These are phyloP conservation scores for Trichopria drosophilae DNA, from an alignment of 2,888 invertebrate species.

Conservation along the genomic window DNA sequence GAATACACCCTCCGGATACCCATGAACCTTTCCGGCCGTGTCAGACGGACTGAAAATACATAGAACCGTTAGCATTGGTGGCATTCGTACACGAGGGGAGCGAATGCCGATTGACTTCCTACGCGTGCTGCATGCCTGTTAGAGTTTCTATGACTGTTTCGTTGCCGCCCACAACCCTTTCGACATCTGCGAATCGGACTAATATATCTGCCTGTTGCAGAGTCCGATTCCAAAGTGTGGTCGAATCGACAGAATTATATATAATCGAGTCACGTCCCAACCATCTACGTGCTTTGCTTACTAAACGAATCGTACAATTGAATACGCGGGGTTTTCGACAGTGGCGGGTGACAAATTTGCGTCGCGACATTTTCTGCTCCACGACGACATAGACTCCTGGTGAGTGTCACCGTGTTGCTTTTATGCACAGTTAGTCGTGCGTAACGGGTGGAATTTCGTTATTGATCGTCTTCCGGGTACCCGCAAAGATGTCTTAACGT, in stretches of 20 bases:
- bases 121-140: conserved; percentile 46
- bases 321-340: background rate
- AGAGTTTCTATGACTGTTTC: conserved; percentile 58
- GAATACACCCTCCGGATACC: background rate
- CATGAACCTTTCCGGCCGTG: background rate
- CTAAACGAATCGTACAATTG: too few species aligned
- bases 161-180: conserved; percentile 54
- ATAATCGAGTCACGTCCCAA: too few species aligned
- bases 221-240: too few species aligned
- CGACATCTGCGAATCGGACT: conserved; percentile 40
- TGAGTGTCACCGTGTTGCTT: conserved; percentile 55
- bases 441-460: too few species aligned
- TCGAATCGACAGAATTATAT: too few species aligned
- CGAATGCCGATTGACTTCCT: conserved; percentile 53
- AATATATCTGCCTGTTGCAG: too few species aligned
- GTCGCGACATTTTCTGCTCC: conserved; percentile 36
- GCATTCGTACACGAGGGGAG: conserved; percentile 1
- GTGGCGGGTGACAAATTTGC: conserved; percentile 12
- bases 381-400: conserved; percentile 48
- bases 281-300: too few species aligned
- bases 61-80: too few species aligned
- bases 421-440: conserved; percentile 52
- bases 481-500: too few species aligned
- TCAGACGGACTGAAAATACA: too few species aligned
- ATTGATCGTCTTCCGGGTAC: too few species aligned